Evolutionary conservation across 1,140 invertebrate species (phyloP).

Genomic region (Oedothorax gibbosus): DNA sequence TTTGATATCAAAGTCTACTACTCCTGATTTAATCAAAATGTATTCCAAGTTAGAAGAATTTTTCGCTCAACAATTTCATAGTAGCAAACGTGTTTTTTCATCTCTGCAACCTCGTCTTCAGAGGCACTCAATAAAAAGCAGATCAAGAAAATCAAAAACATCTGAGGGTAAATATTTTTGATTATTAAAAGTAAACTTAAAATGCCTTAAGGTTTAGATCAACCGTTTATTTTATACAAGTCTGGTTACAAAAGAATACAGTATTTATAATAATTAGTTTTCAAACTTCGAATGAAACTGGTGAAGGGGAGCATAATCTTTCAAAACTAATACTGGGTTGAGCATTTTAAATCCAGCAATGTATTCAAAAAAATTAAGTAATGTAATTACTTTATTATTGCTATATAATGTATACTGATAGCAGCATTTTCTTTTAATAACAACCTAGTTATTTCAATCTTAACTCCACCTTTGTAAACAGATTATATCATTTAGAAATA

Average conservation of each 20-base stretch:
- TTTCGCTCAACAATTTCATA: conserved; percentile 95
- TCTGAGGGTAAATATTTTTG: conserved; percentile 41
- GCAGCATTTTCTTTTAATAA: too few species aligned
- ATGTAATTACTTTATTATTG: too few species aligned
- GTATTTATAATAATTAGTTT: too few species aligned
- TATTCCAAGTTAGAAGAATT: conserved; percentile 96
- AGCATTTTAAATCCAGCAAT: too few species aligned
- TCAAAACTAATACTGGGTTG: too few species aligned
- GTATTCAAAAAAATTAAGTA: too few species aligned
- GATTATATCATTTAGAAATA: too few species aligned
- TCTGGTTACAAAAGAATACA: background rate
- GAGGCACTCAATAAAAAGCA: conserved; percentile 55
- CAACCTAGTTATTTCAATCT: too few species aligned
- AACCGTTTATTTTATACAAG: background rate
- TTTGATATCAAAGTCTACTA: conserved; percentile 96
- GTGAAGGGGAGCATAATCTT: too few species aligned
- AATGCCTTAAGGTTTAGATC: background rate
- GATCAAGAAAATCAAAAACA: conserved; percentile 48
- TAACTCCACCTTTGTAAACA: too few species aligned
- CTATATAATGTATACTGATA: too few species aligned
- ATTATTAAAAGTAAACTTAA: background rate
- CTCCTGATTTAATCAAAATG: conserved; percentile 96
- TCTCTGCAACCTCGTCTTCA: conserved; percentile 74
- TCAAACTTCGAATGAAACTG: too few species aligned
- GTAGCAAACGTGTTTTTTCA: conserved; percentile 89